Evolutionary conservation across 2,888 invertebrate genomes (phyloP).

Genomic region (Chouioia cunea): DNA sequence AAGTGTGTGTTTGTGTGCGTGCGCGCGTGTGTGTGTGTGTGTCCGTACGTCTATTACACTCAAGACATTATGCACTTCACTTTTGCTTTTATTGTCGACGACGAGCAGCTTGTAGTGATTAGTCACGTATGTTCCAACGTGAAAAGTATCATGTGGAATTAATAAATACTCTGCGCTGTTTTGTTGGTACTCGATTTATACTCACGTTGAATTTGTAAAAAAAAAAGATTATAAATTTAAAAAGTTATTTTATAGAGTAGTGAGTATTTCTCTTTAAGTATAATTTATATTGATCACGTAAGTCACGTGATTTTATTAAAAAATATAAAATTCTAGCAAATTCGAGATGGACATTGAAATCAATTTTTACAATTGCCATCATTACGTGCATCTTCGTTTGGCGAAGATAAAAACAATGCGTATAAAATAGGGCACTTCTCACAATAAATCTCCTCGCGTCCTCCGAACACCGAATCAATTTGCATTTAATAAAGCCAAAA

Average conservation of each 20-base stretch:
- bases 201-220: background rate
- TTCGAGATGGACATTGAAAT: background rate
- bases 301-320: background rate
- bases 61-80: slow-evolving; percentile 2
- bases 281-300: background rate
- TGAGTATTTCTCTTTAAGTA: slow-evolving; percentile 13
- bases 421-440: slow-evolving; percentile 20
- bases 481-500: slow-evolving; percentile 46
- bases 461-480: slow-evolving; percentile 38
- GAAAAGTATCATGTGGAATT: no score
- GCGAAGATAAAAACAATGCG: background rate
- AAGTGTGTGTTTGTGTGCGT: no score
- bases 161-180: background rate
- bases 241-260: background rate
- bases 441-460: slow-evolving; percentile 27
- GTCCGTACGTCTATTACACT: no score
- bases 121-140: no score
- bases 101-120: no score
- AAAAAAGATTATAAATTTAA: background rate
- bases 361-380: background rate
- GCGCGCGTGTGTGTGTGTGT: no score
- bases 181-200: background rate
- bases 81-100: background rate
- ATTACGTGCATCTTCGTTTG: slow-evolving; percentile 1
- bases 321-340: slow-evolving; percentile 1